Evolutionary conservation across 1,140 invertebrate species (phyloP).

Genomic region (Drosophila ercepeae): DNA sequence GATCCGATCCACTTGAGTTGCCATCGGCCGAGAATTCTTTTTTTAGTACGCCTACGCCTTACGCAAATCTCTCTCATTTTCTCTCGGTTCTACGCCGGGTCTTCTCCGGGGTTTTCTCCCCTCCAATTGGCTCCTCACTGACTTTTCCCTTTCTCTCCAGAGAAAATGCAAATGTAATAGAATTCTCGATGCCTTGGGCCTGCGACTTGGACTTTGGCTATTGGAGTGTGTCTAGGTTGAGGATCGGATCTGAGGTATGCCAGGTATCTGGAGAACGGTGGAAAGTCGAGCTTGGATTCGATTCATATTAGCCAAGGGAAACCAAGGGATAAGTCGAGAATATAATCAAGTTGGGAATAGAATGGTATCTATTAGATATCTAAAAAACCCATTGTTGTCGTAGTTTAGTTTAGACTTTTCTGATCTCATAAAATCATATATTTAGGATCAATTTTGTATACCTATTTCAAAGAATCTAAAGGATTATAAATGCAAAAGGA

Average conservation of each 20-base stretch:
- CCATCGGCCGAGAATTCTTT: constrained; percentile 48
- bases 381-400: too few relatives aligned
- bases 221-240: constrained; percentile 19
- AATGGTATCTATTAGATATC: background rate
- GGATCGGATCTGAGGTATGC: constrained; percentile 19
- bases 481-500: too few relatives aligned
- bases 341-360: background rate
- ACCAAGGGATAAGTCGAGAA: too few relatives aligned
- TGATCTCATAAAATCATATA: too few relatives aligned
- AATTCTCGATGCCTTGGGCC: constrained; percentile 6
- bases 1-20: constrained; percentile 50
- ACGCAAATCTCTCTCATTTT: constrained; percentile 36
- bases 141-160: constrained; percentile 6
- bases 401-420: too few relatives aligned
- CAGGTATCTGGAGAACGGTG: constrained; percentile 12
- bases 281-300: constrained; percentile 7
- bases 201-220: constrained; percentile 27
- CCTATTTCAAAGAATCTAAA: too few relatives aligned
- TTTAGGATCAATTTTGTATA: too few relatives aligned
- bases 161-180: constrained; percentile 17
- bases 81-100: constrained; percentile 9
- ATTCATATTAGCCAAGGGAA: background rate
- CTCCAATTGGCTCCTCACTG: constrained; percentile 17
- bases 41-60: constrained; percentile 71
- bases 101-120: background rate